Conservation (phyloP, 2,113 vertebrate genomes). For the Xiphophorus couchianus region DNA sequence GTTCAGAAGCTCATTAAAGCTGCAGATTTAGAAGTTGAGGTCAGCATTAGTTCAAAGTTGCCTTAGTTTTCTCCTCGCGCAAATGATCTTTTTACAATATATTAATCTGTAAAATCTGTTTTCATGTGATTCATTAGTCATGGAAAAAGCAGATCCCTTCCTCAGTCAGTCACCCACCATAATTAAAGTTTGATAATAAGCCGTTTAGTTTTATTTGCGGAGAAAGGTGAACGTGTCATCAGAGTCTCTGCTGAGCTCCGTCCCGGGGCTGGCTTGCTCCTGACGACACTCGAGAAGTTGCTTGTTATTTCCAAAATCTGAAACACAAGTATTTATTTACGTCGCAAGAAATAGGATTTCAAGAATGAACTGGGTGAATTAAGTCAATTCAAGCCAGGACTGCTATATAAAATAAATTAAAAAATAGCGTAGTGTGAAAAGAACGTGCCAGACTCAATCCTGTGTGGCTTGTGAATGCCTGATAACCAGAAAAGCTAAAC, state of each 20-base stretch:
- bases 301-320: neutral
- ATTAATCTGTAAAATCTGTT: conserved; percentile 50
- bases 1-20: conserved; percentile 41
- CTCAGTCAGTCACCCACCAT: conserved; percentile 76
- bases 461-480: conserved; percentile 12
- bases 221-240: conserved; percentile 61
- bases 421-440: neutral
- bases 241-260: conserved; percentile 6
- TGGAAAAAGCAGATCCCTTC: conserved; percentile 59
- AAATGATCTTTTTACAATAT: conserved; percentile 50
- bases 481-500: conserved; percentile 22
- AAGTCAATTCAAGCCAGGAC: neutral
- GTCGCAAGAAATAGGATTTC: conserved; percentile 1
- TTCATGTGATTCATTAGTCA: conserved; percentile 69
- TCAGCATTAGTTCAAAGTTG: conserved; percentile 24
- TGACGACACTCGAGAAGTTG: conserved; percentile 10
- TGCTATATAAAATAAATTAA: neutral
- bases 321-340: conserved; percentile 12
- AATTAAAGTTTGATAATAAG: conserved; percentile 80
- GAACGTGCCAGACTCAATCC: conserved; percentile 11
- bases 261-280: neutral
- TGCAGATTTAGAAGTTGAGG: conserved; percentile 27
- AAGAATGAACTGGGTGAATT: neutral
- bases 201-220: conserved; percentile 72
- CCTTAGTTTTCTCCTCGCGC: conserved; percentile 15